Conservation (phyloP, 2,888 invertebrate genomes). For the Sinelater perroti region DNA sequence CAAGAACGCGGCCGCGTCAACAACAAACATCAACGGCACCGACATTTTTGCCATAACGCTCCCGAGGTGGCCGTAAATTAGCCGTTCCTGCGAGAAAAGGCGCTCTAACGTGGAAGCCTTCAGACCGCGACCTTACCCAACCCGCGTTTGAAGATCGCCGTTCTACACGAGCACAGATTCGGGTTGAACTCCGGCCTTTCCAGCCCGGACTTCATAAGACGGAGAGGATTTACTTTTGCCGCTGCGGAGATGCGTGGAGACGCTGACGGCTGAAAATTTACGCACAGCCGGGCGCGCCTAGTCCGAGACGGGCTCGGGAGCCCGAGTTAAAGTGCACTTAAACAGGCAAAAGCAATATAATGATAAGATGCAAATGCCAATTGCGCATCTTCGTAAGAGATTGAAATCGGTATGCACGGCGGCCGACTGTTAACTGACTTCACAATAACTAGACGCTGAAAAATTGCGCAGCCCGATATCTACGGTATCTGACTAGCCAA, state of each 20-base stretch:
- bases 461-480: constrained; percentile 40
- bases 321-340: constrained; percentile 22
- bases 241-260: too few species aligned
- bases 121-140: too few species aligned
- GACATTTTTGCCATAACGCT: constrained; percentile 11
- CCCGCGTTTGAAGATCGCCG: too few species aligned
- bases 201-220: too few species aligned
- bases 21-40: constrained; percentile 21
- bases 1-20: constrained; percentile 19
- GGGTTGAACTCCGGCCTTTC: too few species aligned
- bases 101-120: too few species aligned
- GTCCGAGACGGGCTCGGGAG: too few species aligned
- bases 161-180: too few species aligned
- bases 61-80: constrained; percentile 6
- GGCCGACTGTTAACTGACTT: constrained; percentile 42
- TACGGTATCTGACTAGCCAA: constrained; percentile 39
- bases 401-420: constrained; percentile 42
- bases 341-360: constrained; percentile 39
- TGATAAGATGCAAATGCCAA: constrained; percentile 43
- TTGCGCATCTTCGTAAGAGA: constrained; percentile 41
- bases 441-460: constrained; percentile 42
- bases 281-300: neutral
- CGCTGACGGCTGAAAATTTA: too few species aligned
- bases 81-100: too few species aligned
- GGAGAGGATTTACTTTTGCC: too few species aligned